phyloP scores from a whole-genome alignment of 2,797 vertebrate species.

The Pseudochirops corinnae region DNA sequence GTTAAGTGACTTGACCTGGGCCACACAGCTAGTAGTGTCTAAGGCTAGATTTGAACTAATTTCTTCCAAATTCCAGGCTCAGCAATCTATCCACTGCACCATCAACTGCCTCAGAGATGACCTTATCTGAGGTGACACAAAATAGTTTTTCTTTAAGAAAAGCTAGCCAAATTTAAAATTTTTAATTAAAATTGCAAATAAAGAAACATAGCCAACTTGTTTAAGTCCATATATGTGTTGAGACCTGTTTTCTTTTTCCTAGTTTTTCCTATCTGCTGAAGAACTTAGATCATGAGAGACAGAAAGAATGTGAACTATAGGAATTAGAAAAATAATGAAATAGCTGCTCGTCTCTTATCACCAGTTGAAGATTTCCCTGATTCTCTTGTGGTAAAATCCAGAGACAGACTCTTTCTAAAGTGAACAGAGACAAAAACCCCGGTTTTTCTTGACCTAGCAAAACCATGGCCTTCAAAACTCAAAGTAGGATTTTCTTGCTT shows the following conservation, averaged over 20 bases:
- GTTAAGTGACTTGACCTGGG: background rate
- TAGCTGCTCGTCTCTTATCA: constrained; percentile 43
- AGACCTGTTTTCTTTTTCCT: background rate
- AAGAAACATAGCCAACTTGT: constrained; percentile 34
- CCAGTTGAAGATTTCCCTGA: constrained; percentile 22
- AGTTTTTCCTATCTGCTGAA: background rate
- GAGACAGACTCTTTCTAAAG: constrained; percentile 30
- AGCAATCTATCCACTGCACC: background rate
- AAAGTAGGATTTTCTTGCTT: constrained; percentile 40
- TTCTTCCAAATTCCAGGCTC: background rate
- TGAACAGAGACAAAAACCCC: constrained; percentile 40
- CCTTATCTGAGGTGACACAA: background rate
- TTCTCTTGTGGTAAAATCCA: constrained; percentile 35
- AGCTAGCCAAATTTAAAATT: constrained; percentile 44
- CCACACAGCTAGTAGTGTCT: background rate
- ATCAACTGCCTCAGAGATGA: background rate
- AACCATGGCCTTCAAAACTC: constrained; percentile 26
- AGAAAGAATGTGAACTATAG: constrained; percentile 32
- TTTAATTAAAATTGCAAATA: constrained; percentile 29
- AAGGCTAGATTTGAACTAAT: background rate
- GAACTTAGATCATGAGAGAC: background rate
- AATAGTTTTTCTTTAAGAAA: constrained; percentile 37
- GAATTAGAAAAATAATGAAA: constrained; percentile 37
- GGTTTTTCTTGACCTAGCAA: constrained; percentile 43
- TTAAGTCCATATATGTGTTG: constrained; percentile 36